phyloP scores from a whole-genome alignment of 2,888 invertebrate species.

The Lithophane leautieri region DNA sequence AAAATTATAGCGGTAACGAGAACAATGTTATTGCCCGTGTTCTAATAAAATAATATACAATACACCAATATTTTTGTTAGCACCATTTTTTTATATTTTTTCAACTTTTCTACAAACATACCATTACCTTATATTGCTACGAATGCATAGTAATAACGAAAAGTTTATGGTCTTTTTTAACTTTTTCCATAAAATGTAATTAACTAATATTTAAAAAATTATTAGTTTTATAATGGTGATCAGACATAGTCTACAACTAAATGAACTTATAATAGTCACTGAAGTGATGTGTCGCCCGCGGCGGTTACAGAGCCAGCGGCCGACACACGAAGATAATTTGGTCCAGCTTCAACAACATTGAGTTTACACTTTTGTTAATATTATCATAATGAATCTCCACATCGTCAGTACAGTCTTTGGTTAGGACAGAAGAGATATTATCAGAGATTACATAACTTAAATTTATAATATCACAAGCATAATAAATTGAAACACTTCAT shows the following conservation, averaged over 20 bases:
- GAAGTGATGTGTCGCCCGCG: constrained; percentile 67
- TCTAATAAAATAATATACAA: constrained; percentile 82
- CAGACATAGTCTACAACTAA: constrained; percentile 80
- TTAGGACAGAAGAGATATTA: constrained; percentile 86
- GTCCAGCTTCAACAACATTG: constrained; percentile 86
- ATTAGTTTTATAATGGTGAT: constrained; percentile 79
- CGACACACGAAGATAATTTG: constrained; percentile 81
- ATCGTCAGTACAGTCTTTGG: constrained; percentile 87
- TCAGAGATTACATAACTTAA: constrained; percentile 83
- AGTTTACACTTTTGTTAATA: constrained; percentile 75
- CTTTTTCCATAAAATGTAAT: constrained; percentile 77
- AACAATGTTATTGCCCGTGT: constrained; percentile 83
- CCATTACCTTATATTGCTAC: constrained; percentile 86
- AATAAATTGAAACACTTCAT: constrained; percentile 78
- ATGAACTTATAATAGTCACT: constrained; percentile 76
- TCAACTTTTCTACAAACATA: constrained; percentile 84
- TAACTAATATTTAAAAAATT: constrained; percentile 72
- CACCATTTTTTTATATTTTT: constrained; percentile 86
- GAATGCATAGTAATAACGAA: constrained; percentile 83
- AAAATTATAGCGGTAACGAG: constrained; percentile 86
- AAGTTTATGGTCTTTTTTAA: constrained; percentile 83
- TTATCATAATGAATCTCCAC: constrained; percentile 79
- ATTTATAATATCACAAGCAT: constrained; percentile 89
- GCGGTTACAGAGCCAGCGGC: constrained; percentile 62
- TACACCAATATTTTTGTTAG: constrained; percentile 88